phyloP scores from a whole-genome alignment of 2,113 vertebrate genomes.

The Phylloscopus trochiloides region DNA sequence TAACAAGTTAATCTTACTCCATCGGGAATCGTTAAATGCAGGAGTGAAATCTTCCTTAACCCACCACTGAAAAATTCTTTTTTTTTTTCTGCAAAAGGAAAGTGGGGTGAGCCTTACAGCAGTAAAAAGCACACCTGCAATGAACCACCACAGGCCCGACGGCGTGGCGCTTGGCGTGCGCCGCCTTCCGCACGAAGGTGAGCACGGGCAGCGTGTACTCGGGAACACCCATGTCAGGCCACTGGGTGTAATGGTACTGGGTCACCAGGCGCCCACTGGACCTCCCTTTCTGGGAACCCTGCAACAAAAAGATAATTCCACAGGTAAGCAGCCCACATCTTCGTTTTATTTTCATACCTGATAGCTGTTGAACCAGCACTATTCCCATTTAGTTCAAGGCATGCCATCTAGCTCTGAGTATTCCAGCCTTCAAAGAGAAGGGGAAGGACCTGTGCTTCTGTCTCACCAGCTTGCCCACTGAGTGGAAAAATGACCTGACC shows the following conservation, averaged over 20 bases:
- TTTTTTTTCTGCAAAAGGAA: background rate
- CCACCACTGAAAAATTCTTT: background rate
- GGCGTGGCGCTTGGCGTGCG: slow-evolving; percentile 73
- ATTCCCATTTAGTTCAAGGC: background rate
- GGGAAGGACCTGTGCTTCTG: background rate
- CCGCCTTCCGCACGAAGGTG: slow-evolving; percentile 88
- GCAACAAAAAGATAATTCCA: background rate
- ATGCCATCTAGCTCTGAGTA: background rate
- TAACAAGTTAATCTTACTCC: background rate
- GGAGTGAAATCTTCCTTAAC: background rate
- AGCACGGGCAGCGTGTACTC: slow-evolving; percentile 89
- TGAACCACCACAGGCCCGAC: slow-evolving; percentile 90
- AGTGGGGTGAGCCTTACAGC: background rate
- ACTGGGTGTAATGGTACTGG: slow-evolving; percentile 96
- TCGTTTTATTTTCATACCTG: background rate
- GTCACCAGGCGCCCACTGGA: slow-evolving; percentile 80
- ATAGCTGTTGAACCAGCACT: background rate
- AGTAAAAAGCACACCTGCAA: slow-evolving; percentile 84
- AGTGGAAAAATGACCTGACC: background rate
- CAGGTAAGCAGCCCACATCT: background rate
- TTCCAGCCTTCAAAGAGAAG: background rate
- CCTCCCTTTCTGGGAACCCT: slow-evolving; percentile 90
- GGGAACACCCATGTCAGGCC: slow-evolving; percentile 97
- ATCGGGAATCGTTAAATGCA: background rate
- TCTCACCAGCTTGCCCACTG: background rate